Percentiles rank a stretch among this genome's conserved stretches.
Evolutionary conservation across 2,888 invertebrate genomes (phyloP).

Genomic region (Oxycera nigricornis): DNA sequence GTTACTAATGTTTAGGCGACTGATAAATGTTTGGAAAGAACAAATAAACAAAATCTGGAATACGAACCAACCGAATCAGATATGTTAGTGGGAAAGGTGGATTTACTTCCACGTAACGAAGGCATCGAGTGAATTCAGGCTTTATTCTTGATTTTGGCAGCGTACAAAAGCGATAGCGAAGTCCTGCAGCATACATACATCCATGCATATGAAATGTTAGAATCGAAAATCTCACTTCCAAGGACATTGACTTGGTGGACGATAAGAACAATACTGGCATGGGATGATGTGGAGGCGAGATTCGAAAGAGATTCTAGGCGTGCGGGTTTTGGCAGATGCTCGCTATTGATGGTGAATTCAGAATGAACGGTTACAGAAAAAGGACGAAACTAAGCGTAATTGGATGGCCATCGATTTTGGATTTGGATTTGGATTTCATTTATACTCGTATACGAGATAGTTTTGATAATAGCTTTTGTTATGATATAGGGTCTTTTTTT

Average conservation of each 20-base stretch:
- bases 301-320: not conserved
- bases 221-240: not conserved
- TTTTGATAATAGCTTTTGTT: too few relatives aligned
- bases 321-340: not conserved
- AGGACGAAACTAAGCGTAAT: too few relatives aligned
- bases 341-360: not conserved
- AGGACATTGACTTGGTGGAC: constrained; percentile 22
- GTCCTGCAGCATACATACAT: not conserved
- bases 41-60: constrained; percentile 30
- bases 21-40: constrained; percentile 30
- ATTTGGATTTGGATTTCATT: too few relatives aligned
- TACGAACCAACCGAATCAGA: constrained; percentile 9
- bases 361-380: not conserved
- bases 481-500: too few relatives aligned
- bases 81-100: not conserved
- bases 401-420: too few relatives aligned
- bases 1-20: constrained; percentile 22
- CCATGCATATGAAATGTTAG: not conserved
- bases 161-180: not conserved
- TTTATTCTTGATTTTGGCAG: constrained; percentile 23
- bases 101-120: not conserved
- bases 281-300: not conserved
- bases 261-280: constrained; percentile 24
- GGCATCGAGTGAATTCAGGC: not conserved
- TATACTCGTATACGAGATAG: too few relatives aligned